phyloP scores from a whole-genome alignment of 2,797 vertebrate genomes.

The Sebastes trivittatus region DNA sequence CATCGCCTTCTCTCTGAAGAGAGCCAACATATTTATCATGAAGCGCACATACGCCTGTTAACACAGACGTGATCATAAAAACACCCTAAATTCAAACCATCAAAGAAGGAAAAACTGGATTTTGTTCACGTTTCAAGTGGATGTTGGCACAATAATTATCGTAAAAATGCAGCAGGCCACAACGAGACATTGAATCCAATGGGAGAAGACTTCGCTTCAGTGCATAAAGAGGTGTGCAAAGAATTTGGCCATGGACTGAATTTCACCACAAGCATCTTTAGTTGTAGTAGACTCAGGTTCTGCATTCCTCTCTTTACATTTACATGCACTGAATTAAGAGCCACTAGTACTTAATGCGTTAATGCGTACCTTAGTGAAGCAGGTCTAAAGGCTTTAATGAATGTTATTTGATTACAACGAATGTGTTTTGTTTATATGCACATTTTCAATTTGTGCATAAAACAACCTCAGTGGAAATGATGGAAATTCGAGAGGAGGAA shows the following conservation, averaged over 20 bases:
- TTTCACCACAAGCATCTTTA: background rate
- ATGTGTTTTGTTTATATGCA: background rate
- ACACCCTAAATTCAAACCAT: slow-evolving; percentile 4
- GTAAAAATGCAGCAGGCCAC: slow-evolving; percentile 23
- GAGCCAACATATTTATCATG: slow-evolving; percentile 36
- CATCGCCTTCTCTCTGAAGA: slow-evolving; percentile 41
- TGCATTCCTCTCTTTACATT: background rate
- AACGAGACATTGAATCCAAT: background rate
- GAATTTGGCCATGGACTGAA: background rate
- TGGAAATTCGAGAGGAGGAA: background rate
- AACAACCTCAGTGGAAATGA: background rate
- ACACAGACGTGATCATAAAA: slow-evolving; percentile 22
- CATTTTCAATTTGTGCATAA: background rate
- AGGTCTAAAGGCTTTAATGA: background rate
- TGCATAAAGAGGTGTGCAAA: background rate
- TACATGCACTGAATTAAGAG: background rate
- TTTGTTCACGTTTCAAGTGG: slow-evolving; percentile 25
- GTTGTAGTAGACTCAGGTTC: background rate
- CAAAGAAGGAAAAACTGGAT: slow-evolving; percentile 10
- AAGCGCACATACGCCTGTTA: slow-evolving; percentile 5
- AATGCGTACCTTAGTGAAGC: background rate
- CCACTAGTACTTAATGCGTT: too few relatives aligned
- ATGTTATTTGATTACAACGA: background rate
- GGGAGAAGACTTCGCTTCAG: background rate
- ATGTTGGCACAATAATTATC: slow-evolving; percentile 20